These are phyloP conservation scores for Anaspis maculata DNA, from an alignment of 2,888 invertebrate species.

Conservation along the genomic window DNA sequence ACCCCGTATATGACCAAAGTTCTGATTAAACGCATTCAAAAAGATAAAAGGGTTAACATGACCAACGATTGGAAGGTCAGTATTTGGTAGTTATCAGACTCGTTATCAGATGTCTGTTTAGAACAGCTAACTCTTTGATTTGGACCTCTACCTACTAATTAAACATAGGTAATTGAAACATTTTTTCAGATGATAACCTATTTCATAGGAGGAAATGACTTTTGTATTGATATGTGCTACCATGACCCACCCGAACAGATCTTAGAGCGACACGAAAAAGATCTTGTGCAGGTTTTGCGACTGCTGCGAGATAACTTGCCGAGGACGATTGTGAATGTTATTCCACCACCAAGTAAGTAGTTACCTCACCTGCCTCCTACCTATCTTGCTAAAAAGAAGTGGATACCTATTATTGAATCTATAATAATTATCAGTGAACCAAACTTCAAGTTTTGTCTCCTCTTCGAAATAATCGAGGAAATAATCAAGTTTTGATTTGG, in stretches of 20 bases:
- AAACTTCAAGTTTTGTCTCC: too few species aligned
- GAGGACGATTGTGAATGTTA: constrained; percentile 50
- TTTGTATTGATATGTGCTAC: constrained; percentile 51
- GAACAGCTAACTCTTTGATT: not conserved
- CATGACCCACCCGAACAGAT: constrained; percentile 37
- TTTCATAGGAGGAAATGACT: constrained; percentile 55
- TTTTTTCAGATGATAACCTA: constrained; percentile 47
- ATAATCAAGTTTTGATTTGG: too few species aligned
- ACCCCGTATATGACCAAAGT: constrained; percentile 50
- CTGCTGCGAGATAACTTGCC: constrained; percentile 51
- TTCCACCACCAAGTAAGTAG: constrained; percentile 45
- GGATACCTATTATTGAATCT: too few species aligned
- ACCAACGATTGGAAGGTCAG: constrained; percentile 59
- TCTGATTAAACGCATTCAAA: constrained; percentile 46
- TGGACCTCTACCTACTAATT: not conserved
- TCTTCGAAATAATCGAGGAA: too few species aligned
- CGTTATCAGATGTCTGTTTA: not conserved
- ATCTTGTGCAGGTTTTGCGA: constrained; percentile 45
- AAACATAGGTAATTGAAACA: not conserved
- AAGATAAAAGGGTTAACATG: constrained; percentile 47
- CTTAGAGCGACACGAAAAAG: constrained; percentile 42
- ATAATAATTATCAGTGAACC: too few species aligned
- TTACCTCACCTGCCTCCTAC: too few species aligned
- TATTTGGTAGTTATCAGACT: constrained; percentile 2
- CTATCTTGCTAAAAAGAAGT: too few species aligned